Base-by-base conservation (phyloP, 2,113 vertebrate genomes). In the Mesocricetus auratus region DNA sequence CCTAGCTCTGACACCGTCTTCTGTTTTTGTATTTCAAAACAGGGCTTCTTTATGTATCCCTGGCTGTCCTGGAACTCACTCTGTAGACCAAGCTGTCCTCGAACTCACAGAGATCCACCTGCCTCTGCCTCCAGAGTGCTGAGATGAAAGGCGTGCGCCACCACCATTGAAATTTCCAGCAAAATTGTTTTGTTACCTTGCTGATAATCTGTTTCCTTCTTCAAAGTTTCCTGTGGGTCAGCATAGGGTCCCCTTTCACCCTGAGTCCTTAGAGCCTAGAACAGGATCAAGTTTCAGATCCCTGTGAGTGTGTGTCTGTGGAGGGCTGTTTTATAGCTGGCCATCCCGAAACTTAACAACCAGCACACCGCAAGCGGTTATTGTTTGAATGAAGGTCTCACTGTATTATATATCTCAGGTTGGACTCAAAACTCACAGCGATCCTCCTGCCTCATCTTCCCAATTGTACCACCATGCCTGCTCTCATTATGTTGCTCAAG, bases 131-230 rank as follows among this genome's bases (percentile, higher is more conserved):
- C 36, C 21, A 6, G 1, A 71, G 69, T 39, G 7, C 36, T 29
- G 26, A 21, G 62, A 29, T 64, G 11, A 64, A 64, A 64, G 26
- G 62, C 3, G 3, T 73, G n/a, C 4, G 8, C 17, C 17, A 39
- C n/a, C n/a, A 73, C 69, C 39, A 10, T 73, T 19, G 39, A 73
- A 73, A 73, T 73, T 45, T 13, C 39, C 12, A 9, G 19, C 71
- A 39, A 58, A 58, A n/a, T 36, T 83, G 53, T 56, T 15, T 42
- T 29, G 13, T 3, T 83, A 69, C 29, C n/a, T 90, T 56, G 60
- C 36, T 77, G 31, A 39, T 24, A 81, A 73, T 83, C 64, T 22
- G n/a, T 85, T 94, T 93, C 64, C 64, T 47, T 93, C 78, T 50
- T 91, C 73, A 50, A 90, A 91, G 29, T 36, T 75, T 79, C 33